phyloP scores from a whole-genome alignment of 2,113 vertebrate genomes.

The Oenanthe melanoleuca region DNA sequence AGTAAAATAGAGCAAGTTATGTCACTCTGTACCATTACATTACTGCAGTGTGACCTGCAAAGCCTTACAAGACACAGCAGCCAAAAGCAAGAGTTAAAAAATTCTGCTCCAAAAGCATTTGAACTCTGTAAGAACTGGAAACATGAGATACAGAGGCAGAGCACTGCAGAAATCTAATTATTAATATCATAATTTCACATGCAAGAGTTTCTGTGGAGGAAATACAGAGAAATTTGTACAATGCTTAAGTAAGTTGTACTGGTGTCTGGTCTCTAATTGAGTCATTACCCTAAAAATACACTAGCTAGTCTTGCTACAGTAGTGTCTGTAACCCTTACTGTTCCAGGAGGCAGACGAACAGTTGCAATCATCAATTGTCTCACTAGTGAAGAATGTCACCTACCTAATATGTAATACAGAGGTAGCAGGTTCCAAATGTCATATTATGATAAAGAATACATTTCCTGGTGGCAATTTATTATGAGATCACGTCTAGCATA shows the following conservation, averaged over 20 bases:
- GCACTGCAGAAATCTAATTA: neutral
- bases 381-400: neutral
- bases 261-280: conserved; percentile 34
- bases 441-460: neutral
- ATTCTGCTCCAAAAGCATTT: neutral
- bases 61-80: neutral
- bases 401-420: neutral
- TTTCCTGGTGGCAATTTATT: conserved; percentile 24
- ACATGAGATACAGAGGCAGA: neutral
- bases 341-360: conserved; percentile 33
- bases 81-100: conserved; percentile 25
- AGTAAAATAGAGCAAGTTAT: neutral
- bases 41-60: neutral
- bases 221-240: conserved; percentile 34
- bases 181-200: neutral
- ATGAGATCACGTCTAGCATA: conserved; percentile 1
- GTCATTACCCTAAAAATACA: conserved; percentile 70
- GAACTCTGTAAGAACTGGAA: neutral
- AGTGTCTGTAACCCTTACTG: conserved; percentile 51
- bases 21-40: neutral
- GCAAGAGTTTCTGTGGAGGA: conserved; percentile 8
- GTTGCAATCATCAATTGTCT: conserved; percentile 12
- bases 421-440: neutral
- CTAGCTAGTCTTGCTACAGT: conserved; percentile 23
- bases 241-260: conserved; percentile 35